Evolutionary conservation across 2,113 vertebrate species (phyloP).

Genomic region (Paedocypris sp.): DNA sequence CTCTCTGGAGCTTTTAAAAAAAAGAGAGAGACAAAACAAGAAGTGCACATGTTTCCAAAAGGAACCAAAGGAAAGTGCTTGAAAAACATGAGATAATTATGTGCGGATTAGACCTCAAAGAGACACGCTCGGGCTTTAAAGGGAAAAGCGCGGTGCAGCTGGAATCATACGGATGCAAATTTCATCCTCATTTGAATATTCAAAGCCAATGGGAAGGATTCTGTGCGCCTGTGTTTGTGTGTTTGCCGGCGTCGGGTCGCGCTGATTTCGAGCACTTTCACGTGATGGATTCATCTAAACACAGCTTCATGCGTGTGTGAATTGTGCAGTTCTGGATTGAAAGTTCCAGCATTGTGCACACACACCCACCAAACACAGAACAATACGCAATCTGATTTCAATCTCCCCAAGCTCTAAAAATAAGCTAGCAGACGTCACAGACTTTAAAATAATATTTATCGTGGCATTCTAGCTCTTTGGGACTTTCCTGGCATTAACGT

Average conservation of each 20-base stretch:
- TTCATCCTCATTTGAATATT: slow-evolving; percentile 37
- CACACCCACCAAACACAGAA: no score
- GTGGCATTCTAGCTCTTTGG: no score
- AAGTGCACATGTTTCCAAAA: not conserved
- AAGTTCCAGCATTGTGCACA: no score
- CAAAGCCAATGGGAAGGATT: slow-evolving; percentile 30
- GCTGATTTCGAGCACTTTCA: not conserved
- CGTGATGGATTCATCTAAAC: slow-evolving; percentile 4
- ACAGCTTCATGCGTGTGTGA: no score
- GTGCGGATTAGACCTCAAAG: slow-evolving; percentile 1
- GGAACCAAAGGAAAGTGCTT: not conserved
- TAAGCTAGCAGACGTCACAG: no score
- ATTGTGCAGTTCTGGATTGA: no score
- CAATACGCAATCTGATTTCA: no score
- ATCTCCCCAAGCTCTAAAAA: no score
- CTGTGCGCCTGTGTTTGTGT: not conserved
- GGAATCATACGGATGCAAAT: slow-evolving; percentile 37
- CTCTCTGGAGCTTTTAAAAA: not conserved
- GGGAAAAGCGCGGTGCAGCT: slow-evolving; percentile 11
- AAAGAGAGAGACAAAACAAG: not conserved
- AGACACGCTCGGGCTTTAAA: slow-evolving; percentile 7
- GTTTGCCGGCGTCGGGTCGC: not conserved
- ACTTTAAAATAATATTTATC: no score
- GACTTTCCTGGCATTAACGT: not conserved
- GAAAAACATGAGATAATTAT: slow-evolving; percentile 1